A percentile compares a stretch with the other conserved stretches of the same genome.
Conservation (phyloP, 1,140 invertebrate species). For the Bombus turneri region DNA sequence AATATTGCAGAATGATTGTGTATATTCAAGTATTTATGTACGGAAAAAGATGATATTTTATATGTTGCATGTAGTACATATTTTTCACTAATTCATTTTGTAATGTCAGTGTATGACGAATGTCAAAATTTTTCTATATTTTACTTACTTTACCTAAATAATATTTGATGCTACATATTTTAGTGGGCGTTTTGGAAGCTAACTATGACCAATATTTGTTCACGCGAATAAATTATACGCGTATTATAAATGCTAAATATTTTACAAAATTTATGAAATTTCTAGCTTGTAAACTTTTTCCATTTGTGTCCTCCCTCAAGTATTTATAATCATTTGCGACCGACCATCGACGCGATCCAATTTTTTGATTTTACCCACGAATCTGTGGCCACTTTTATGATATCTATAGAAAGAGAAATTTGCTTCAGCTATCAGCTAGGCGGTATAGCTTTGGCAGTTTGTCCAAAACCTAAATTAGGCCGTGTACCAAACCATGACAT, state of each 20-base stretch:
- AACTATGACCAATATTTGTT: slow-evolving; percentile 2
- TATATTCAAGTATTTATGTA: background rate
- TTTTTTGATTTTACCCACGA: slow-evolving; percentile 36
- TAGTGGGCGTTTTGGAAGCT: background rate
- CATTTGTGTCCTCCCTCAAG: background rate
- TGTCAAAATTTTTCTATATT: slow-evolving; percentile 9
- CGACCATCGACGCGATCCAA: slow-evolving; percentile 2
- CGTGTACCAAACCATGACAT: slow-evolving; percentile 92
- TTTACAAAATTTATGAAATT: slow-evolving; percentile 56
- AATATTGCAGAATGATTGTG: slow-evolving; percentile 9
- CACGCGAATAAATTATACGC: slow-evolving; percentile 35
- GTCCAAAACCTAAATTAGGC: slow-evolving; percentile 84
- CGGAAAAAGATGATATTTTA: background rate
- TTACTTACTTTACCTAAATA: slow-evolving; percentile 31
- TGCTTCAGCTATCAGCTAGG: slow-evolving; percentile 80
- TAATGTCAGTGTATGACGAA: background rate
- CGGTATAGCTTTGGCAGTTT: slow-evolving; percentile 84
- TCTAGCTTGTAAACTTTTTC: slow-evolving; percentile 33
- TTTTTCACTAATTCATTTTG: background rate
- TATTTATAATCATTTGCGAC: background rate
- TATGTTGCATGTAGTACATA: background rate
- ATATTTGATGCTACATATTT: slow-evolving; percentile 11
- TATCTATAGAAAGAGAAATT: slow-evolving; percentile 31
- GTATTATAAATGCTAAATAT: slow-evolving; percentile 38
- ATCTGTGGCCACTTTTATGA: slow-evolving; percentile 23